Percentiles rank a stretch among this genome's conserved stretches.
These are phyloP conservation scores for Leuciscus waleckii DNA, from an alignment of 2,797 vertebrate genomes.

Conservation along the genomic window DNA sequence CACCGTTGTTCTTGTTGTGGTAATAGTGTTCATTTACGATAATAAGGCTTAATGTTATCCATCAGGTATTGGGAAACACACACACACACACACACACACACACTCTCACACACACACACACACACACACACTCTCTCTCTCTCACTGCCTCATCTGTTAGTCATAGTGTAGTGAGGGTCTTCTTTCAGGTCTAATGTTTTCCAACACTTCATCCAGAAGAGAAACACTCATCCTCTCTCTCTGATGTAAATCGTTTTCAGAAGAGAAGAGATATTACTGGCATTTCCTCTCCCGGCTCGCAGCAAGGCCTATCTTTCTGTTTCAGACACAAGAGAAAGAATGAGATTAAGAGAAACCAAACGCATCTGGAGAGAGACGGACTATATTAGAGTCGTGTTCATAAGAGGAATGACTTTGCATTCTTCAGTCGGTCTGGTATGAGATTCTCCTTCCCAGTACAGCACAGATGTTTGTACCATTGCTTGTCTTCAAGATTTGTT, in stretches of 20 bases:
- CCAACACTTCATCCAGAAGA: conserved; percentile 27
- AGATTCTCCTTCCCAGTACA: not conserved
- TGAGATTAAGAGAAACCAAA: conserved; percentile 7
- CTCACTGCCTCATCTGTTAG: conserved; percentile 19
- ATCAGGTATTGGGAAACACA: conserved; percentile 19
- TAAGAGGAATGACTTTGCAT: conserved; percentile 11
- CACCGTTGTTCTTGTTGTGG: not conserved
- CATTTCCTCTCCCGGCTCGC: conserved; percentile 54
- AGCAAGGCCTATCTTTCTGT: conserved; percentile 22
- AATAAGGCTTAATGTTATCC: conserved; percentile 7
- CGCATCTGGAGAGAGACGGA: not conserved
- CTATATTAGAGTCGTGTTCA: conserved; percentile 5
- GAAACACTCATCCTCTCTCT: not conserved
- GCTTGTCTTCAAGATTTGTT: conserved; percentile 10
- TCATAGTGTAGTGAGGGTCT: conserved; percentile 6
- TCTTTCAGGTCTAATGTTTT: conserved; percentile 48
- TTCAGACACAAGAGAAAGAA: conserved; percentile 26
- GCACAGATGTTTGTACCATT: conserved; percentile 2
- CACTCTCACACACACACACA: not conserved
- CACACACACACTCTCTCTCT: not conserved
- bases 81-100: too few species aligned
- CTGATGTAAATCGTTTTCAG: conserved; percentile 56
- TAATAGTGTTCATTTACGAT: not conserved
- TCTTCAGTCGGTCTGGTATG: not conserved
- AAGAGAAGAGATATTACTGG: conserved; percentile 47